phyloP scores from a whole-genome alignment of 2,888 invertebrate species.

The Cylindroiulus punctatus region DNA sequence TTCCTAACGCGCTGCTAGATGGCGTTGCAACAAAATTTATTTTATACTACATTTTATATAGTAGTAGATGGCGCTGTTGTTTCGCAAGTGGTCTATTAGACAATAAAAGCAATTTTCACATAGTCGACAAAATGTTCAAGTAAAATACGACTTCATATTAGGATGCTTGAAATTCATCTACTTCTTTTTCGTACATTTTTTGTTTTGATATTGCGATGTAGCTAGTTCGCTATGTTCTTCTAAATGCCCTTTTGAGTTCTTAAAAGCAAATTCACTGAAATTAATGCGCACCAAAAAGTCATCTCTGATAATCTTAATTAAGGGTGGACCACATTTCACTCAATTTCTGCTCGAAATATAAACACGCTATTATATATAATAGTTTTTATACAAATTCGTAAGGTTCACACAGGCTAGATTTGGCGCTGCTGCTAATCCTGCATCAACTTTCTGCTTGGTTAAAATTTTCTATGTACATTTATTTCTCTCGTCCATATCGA shows the following conservation, averaged over 20 bases:
- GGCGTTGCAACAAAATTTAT: no score
- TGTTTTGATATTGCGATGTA: not conserved
- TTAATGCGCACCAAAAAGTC: conserved; percentile 38
- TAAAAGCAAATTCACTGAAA: conserved; percentile 27
- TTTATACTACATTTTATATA: no score
- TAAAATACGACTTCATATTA: not conserved
- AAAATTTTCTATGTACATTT: conserved; percentile 40
- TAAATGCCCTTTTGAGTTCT: not conserved
- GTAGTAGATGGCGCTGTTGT: no score
- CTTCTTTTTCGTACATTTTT: not conserved
- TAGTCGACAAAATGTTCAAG: not conserved
- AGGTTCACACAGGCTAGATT: not conserved
- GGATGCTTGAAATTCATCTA: not conserved
- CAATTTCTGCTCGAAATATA: conserved; percentile 17
- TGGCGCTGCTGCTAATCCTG: conserved; percentile 24
- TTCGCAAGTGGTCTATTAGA: no score
- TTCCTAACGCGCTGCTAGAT: no score
- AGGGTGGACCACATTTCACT: conserved; percentile 24
- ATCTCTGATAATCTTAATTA: not conserved
- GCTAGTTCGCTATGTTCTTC: not conserved
- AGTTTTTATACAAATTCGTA: conserved; percentile 35
- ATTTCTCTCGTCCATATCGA: not conserved
- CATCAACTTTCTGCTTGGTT: conserved; percentile 23
- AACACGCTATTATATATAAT: conserved; percentile 44
- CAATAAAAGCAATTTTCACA: no score